Percentiles rank a stretch among this genome's conserved stretches.
Evolutionary conservation across 2,797 vertebrate species (phyloP).

Genomic region (Anguilla anguilla): DNA sequence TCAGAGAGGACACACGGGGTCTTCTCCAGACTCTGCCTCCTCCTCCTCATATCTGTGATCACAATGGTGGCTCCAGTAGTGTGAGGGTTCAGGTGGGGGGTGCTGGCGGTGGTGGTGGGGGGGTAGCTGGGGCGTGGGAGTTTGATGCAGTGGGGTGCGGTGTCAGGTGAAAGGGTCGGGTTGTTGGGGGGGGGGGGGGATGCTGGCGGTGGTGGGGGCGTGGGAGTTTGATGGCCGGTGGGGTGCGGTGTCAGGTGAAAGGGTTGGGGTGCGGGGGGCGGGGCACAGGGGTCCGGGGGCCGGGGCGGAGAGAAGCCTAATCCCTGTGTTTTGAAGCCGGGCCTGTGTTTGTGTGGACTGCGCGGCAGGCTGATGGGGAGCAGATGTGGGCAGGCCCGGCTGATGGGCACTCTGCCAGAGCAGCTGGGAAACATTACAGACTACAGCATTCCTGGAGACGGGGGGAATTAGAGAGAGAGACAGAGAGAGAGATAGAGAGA

Average conservation of each 20-base stretch:
- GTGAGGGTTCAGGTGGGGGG: not conserved
- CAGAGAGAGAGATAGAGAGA: slow-evolving; percentile 55
- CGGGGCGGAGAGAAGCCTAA: slow-evolving; percentile 67
- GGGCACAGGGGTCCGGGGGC: slow-evolving; percentile 45
- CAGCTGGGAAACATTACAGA: slow-evolving; percentile 90
- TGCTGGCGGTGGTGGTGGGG: too few species aligned
- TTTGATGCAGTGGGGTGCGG: not conserved
- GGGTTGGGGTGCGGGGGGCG: slow-evolving; percentile 18
- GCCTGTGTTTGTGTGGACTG: slow-evolving; percentile 80
- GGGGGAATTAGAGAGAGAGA: slow-evolving; percentile 77
- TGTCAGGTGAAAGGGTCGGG: slow-evolving; percentile 21
- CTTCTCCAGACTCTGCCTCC: not conserved
- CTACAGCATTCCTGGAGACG: slow-evolving; percentile 82
- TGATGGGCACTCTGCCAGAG: slow-evolving; percentile 78
- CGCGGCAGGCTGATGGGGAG: slow-evolving; percentile 78
- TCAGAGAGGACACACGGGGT: not conserved
- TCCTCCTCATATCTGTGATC: slow-evolving; percentile 6
- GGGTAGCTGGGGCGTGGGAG: not conserved
- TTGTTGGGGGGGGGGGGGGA: slow-evolving; percentile 8
- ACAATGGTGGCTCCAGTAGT: not conserved
- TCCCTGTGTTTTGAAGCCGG: slow-evolving; percentile 81
- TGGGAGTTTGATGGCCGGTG: not conserved
- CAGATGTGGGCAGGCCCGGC: slow-evolving; percentile 90
- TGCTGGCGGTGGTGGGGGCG: not conserved
- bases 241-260: slow-evolving; percentile 13